phyloP scores from a whole-genome alignment of 2,797 vertebrate species.

The Phataginus tricuspis region DNA sequence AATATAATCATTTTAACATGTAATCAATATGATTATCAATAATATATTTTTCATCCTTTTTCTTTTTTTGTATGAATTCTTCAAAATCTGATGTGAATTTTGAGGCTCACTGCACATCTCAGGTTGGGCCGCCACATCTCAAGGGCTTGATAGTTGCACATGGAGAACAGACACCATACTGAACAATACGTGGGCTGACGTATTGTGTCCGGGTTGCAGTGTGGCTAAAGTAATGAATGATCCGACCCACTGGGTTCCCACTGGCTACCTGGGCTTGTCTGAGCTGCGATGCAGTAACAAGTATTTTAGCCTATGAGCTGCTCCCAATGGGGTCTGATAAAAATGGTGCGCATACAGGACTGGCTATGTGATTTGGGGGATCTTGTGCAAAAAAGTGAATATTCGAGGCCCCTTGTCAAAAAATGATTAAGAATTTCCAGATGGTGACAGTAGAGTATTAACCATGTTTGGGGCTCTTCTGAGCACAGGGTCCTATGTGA shows the following conservation, averaged over 20 bases:
- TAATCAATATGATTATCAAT: not conserved
- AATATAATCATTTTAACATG: not conserved
- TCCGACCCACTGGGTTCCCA: too few species aligned
- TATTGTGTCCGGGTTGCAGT: not conserved
- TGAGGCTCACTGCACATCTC: not conserved
- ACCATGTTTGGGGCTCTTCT: not conserved
- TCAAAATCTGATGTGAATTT: not conserved
- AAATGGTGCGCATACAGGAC: not conserved
- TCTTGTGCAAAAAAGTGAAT: not conserved
- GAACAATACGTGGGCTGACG: not conserved
- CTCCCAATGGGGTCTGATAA: not conserved
- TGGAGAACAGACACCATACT: not conserved
- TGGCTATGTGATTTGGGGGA: not conserved
- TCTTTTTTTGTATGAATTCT: not conserved
- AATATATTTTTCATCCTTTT: not conserved
- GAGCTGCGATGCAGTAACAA: not conserved
- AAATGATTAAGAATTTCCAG: not conserved
- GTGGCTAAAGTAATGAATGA: not conserved
- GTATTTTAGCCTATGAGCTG: not conserved
- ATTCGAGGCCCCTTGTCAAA: too few species aligned
- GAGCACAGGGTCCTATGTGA: not conserved
- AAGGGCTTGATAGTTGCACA: not conserved
- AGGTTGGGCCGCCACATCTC: not conserved
- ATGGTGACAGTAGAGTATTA: not conserved
- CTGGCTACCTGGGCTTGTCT: not conserved